Base-by-base conservation (phyloP, 2,113 vertebrate species). In the Marmota monax region DNA sequence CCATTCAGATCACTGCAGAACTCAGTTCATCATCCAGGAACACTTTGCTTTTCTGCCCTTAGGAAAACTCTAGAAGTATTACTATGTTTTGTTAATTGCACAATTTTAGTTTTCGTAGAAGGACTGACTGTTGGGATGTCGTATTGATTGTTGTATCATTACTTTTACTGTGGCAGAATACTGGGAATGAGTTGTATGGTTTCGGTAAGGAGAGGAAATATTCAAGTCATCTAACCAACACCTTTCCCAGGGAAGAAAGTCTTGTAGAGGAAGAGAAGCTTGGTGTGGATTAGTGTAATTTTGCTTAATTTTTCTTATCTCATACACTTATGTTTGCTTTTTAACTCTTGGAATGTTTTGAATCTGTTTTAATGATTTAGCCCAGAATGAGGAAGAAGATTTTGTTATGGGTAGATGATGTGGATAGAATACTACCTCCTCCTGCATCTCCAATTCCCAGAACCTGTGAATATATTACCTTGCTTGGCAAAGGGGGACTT, bases 401-500 rank as follows among this genome's bases (percentile, higher is more conserved):
- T 95, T 85, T 83, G 82, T 70, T 61, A 78, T 25, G 39, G 37
- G n/a, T 56, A 83, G n/a, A 63, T 32, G 20, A 63, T 56, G 11
- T 32, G 7, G 45, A 32, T 23, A 42, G 34, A 84, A 37, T 74
- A 34, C 74, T n/a, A 37, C 27, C 7, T 27, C 11, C 3, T 12
- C 4, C 13, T 48, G 14, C 1, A 10, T 5, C 7, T 0, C 32
- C 8, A 42, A 14, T 53, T 18, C 22, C 67, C n/a, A 69, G 67
- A 78, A 77, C 29, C 7, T 73, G 34, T 25, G 29, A 76, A 8
- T 79, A 27, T 56, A 7, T 76, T 70, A 58, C 32, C 14, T 37
- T 94, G 34, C 4, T 91, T 92, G 70, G 70, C 29, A 95, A 63
- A 92, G 7, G 32, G 23, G 20, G 56, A 80, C 58, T 95, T 84